These are phyloP conservation scores for Lysandra coridon DNA, from an alignment of 2,888 invertebrate species.

Conservation along the genomic window DNA sequence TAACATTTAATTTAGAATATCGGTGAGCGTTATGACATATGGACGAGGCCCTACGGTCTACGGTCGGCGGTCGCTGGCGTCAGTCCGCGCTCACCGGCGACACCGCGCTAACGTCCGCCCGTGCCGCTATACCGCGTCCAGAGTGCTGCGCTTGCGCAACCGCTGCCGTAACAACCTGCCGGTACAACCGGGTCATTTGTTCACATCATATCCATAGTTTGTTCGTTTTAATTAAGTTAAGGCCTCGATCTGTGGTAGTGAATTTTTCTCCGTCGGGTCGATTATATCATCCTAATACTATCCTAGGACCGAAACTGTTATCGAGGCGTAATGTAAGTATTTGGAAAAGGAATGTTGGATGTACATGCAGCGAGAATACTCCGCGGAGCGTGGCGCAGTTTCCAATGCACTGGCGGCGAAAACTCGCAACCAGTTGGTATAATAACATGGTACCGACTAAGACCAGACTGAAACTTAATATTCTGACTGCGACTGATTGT, in stretches of 20 bases:
- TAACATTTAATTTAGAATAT: neutral
- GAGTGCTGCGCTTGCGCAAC: constrained; percentile 37
- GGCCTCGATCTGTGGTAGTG: constrained; percentile 5
- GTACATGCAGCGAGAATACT: constrained; percentile 8
- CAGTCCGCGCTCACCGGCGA: constrained; percentile 4
- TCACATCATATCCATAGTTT: constrained; percentile 12
- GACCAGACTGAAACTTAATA: neutral
- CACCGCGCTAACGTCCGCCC: constrained; percentile 31
- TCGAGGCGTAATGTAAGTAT: constrained; percentile 1
- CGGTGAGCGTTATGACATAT: neutral
- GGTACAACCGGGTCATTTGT: constrained; percentile 40
- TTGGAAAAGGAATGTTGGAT: constrained; percentile 21
- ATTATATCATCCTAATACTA: constrained; percentile 15
- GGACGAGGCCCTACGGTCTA: neutral
- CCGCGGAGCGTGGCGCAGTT: constrained; percentile 23
- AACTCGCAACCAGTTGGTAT: neutral
- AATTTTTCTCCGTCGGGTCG: constrained; percentile 19
- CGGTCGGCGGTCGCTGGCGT: neutral
- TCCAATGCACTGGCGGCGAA: neutral
- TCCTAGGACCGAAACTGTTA: neutral
- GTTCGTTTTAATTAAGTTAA: neutral
- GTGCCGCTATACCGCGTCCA: neutral
- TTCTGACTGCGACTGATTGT: neutral
- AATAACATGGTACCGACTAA: neutral
- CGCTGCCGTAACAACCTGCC: constrained; percentile 40